Percentiles rank a stretch among this genome's conserved stretches.
Evolutionary conservation across 2,113 vertebrate species (phyloP).

Genomic region (Panthera leo): DNA sequence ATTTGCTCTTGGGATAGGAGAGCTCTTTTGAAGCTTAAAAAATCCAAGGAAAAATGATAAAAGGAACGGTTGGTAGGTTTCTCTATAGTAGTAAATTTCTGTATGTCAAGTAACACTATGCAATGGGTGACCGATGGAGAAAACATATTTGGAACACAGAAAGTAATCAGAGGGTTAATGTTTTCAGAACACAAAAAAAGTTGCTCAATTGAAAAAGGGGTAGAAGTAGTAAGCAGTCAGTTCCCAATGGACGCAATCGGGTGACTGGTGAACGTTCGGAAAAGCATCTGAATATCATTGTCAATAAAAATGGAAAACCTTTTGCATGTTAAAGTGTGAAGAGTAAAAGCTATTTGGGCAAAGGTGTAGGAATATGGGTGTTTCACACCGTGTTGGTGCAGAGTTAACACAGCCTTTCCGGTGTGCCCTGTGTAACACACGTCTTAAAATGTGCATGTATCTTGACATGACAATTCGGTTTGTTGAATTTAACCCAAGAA

Average conservation of each 20-base stretch:
- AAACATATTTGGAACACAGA: neutral
- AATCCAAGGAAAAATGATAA: neutral
- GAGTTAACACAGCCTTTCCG: neutral
- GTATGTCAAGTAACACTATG: neutral
- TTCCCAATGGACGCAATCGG: neutral
- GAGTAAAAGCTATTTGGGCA: neutral
- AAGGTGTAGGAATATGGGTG: neutral
- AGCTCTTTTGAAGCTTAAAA: neutral
- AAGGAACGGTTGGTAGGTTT: neutral
- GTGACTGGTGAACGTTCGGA: neutral
- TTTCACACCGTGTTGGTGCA: no score
- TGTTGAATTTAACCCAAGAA: neutral
- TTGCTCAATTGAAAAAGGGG: neutral
- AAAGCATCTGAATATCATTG: neutral
- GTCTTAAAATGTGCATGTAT: neutral
- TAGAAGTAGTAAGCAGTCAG: neutral
- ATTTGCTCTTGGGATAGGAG: conserved; percentile 21
- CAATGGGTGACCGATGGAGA: neutral
- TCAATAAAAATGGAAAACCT: neutral
- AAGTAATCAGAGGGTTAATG: neutral
- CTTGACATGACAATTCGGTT: neutral
- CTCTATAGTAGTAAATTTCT: neutral
- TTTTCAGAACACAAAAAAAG: neutral
- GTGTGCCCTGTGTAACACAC: neutral
- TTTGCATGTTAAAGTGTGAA: neutral